Base-by-base conservation (phyloP, 2,888 invertebrate species). In the Mythimna ferrago region DNA sequence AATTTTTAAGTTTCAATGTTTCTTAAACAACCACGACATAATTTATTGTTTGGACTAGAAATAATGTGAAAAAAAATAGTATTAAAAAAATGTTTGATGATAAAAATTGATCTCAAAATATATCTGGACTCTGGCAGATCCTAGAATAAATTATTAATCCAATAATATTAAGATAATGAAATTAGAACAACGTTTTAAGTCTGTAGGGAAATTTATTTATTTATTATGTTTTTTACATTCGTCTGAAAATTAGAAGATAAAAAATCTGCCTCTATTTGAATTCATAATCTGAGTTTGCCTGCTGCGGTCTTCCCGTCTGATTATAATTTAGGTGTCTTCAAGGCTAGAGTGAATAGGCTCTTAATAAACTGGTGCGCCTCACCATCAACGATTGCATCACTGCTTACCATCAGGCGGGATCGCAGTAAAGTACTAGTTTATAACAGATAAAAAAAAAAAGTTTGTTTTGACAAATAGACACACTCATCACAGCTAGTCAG, bases 81-180 rank as follows among this genome's bases (percentile, higher is more conserved):
- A 35, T 35, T 53, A 26, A 14, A 35, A 35, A 41, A 44, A 44
- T n/a, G 14, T 60, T 44, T 62, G 9, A 16, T 35, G n/a, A 21
- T 2, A 11, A 41, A 53, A n/a, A 64, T 35, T 64, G 64, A 64
- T 64, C 64, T 64, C 64, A 51, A 53, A 64, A n/a, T 7, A 61
- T 7, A 41, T 56, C 11, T 21, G 60, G n/a, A 41, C 3, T n/a
- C 58, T 21, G 60, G 60, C 14, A 61, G 14, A 41, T 64, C 64
- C 35, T 35, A 14, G 35, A 64, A 26, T 44, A 16, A 44, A n/a
- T 44, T 53, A 9, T 26, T 14, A 14, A n/a, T n/a, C 3, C 6
- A 35, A 11, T 64, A 35, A 48, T 35, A 51, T 4, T 32, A 64
- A n/a, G n/a, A 32, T 51, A 51, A 26, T 63, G 32, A 14, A 21